Evolutionary conservation across 2,113 vertebrate species (phyloP).

Genomic region (Lamprotornis superbus): DNA sequence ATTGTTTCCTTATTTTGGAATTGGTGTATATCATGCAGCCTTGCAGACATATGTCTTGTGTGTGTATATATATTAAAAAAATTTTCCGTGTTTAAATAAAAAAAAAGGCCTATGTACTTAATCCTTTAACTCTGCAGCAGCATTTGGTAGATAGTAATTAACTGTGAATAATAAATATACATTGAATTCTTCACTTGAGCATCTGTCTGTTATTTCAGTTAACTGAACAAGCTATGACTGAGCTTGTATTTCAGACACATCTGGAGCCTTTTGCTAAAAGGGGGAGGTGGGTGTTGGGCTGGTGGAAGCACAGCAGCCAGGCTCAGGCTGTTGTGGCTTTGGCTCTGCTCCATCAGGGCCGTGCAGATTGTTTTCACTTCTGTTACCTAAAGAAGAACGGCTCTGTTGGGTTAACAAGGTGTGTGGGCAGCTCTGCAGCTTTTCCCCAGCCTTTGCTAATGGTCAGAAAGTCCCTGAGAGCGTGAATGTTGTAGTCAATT

Average conservation of each 20-base stretch:
- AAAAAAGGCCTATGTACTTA: conserved; percentile 82
- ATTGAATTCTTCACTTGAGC: conserved; percentile 79
- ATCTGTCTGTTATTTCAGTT: conserved; percentile 60
- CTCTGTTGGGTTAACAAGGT: rapidly evolving
- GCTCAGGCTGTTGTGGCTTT: neutral
- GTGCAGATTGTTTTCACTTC: rapidly evolving
- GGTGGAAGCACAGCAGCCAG: neutral
- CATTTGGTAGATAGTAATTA: conserved; percentile 85
- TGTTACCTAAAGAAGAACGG: neutral
- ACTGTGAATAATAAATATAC: conserved; percentile 85
- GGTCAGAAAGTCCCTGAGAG: neutral
- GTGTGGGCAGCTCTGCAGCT: neutral
- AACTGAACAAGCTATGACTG: neutral
- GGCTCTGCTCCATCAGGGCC: neutral
- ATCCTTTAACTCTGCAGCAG: conserved; percentile 81
- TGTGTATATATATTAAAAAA: conserved; percentile 83
- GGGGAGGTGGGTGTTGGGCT: neutral
- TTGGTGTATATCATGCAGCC: conserved; percentile 86
- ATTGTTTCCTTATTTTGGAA: conserved; percentile 83
- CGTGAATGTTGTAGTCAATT: rapidly evolving
- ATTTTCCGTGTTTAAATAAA: conserved; percentile 80
- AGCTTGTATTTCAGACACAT: neutral
- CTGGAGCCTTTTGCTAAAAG: neutral
- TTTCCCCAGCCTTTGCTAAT: rapidly evolving
- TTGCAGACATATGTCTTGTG: conserved; percentile 84